A percentile compares a stretch with the other conserved stretches of the same genome.
phyloP scores from a whole-genome alignment of 2,888 invertebrate species.

The Pyralis farinalis region DNA sequence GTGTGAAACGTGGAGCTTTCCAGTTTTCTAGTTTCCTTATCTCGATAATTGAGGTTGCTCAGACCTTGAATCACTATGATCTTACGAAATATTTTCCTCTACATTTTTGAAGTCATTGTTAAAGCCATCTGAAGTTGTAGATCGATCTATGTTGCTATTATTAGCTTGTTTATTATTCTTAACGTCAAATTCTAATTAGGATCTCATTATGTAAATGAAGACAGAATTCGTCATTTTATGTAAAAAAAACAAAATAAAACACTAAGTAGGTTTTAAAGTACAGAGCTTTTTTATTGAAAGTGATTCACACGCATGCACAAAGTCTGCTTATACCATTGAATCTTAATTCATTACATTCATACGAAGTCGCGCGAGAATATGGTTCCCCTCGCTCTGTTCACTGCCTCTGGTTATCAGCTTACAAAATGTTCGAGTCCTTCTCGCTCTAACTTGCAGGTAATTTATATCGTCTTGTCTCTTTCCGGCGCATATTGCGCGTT shows the following conservation, averaged over 20 bases:
- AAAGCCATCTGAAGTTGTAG: slow-evolving; percentile 17
- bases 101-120: slow-evolving; percentile 46
- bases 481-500: slow-evolving; percentile 74
- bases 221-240: slow-evolving; percentile 2
- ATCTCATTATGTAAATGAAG: slow-evolving; percentile 25
- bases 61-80: slow-evolving; percentile 51
- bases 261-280: slow-evolving; percentile 17
- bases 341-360: slow-evolving; percentile 79
- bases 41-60: slow-evolving; percentile 40
- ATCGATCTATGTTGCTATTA: background rate
- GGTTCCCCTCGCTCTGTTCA: slow-evolving; percentile 75
- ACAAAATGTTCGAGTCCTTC: slow-evolving; percentile 74
- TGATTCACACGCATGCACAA: slow-evolving; percentile 54
- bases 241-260: slow-evolving; percentile 5
- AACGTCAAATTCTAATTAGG: slow-evolving; percentile 30
- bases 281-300: slow-evolving; percentile 48
- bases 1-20: slow-evolving; percentile 34
- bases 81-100: slow-evolving; percentile 53
- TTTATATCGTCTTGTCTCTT: slow-evolving; percentile 60
- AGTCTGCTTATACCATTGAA: slow-evolving; percentile 64
- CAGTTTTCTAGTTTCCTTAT: slow-evolving; percentile 44
- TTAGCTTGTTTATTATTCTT: slow-evolving; percentile 17
- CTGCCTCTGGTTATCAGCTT: slow-evolving; percentile 79
- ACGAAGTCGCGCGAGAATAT: slow-evolving; percentile 75
- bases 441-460: slow-evolving; percentile 54